A percentile compares a stretch with the other conserved stretches of the same genome.
Conservation (phyloP, 2,113 vertebrate species). For the Oncorhynchus gorbuscha region DNA sequence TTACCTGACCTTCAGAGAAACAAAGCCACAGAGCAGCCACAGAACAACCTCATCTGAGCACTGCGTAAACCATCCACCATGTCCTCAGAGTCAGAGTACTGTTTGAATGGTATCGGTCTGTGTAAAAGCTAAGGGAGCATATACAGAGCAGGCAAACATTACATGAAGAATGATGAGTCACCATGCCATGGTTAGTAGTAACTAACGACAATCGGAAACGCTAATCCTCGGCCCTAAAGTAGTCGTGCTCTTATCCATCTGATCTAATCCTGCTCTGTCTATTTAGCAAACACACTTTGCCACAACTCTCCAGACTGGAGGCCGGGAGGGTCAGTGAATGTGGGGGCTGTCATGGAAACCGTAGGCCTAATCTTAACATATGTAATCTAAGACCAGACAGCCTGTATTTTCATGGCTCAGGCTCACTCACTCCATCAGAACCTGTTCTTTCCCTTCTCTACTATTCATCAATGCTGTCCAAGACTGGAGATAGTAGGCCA, state of each 20-base stretch:
- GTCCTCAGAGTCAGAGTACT: background rate
- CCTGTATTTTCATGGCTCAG: conserved; percentile 2
- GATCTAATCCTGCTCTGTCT: conserved; percentile 25
- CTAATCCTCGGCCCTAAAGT: conserved; percentile 6
- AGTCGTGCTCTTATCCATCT: conserved; percentile 2
- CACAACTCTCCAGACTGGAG: background rate
- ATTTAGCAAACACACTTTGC: conserved; percentile 8
- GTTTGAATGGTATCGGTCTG: background rate
- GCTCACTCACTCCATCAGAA: background rate
- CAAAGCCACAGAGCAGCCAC: conserved; percentile 1
- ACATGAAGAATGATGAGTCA: background rate
- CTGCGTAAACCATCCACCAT: background rate
- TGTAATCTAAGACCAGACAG: conserved; percentile 13
- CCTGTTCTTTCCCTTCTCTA: background rate
- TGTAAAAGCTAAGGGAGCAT: background rate
- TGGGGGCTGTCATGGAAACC: conserved; percentile 30
- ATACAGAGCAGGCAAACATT: background rate
- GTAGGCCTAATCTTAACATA: conserved; percentile 29
- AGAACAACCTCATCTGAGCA: background rate
- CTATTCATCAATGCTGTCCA: background rate
- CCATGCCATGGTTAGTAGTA: background rate
- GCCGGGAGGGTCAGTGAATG: background rate
- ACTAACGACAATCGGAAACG: background rate
- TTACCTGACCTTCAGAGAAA: background rate
- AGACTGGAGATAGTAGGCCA: background rate